Percentiles rank a stretch among this genome's conserved stretches.
These are phyloP conservation scores for Ecliptopera silaceata DNA, from an alignment of 2,888 invertebrate species.

Conservation along the genomic window DNA sequence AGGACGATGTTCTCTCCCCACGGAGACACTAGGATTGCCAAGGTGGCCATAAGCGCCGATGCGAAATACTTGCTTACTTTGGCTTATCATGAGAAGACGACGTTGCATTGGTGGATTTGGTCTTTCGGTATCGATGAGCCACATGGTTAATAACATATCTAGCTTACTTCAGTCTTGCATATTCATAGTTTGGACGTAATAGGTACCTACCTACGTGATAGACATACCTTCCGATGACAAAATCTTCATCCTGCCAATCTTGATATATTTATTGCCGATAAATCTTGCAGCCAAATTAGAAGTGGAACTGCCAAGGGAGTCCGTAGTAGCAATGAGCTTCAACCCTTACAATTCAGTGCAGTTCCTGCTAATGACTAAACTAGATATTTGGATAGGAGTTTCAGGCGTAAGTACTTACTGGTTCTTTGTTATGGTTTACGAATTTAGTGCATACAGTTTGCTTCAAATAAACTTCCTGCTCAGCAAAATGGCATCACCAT, in stretches of 20 bases:
- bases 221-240: too few species aligned
- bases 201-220: too few species aligned
- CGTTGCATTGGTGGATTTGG: constrained; percentile 85
- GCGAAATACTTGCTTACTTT: constrained; percentile 83
- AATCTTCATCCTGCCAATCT: too few species aligned
- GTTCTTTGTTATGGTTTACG: not conserved
- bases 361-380: constrained; percentile 63
- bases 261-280: too few species aligned
- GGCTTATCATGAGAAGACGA: constrained; percentile 70
- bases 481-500: too few species aligned
- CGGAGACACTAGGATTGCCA: constrained; percentile 57
- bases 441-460: too few species aligned
- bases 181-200: too few species aligned
- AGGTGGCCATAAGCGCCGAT: constrained; percentile 78
- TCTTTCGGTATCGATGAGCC: constrained; percentile 75
- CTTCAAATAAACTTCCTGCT: too few species aligned
- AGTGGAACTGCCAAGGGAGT: constrained; percentile 47
- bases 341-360: constrained; percentile 62
- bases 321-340: constrained; percentile 59
- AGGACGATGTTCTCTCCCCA: constrained; percentile 82
- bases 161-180: not conserved
- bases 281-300: constrained; percentile 32
- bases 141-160: constrained; percentile 68
- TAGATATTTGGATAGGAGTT: constrained; percentile 63
- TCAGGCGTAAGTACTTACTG: constrained; percentile 51